These are phyloP conservation scores for Saturnia japonica DNA, from an alignment of 2,888 invertebrate species.

Conservation along the genomic window DNA sequence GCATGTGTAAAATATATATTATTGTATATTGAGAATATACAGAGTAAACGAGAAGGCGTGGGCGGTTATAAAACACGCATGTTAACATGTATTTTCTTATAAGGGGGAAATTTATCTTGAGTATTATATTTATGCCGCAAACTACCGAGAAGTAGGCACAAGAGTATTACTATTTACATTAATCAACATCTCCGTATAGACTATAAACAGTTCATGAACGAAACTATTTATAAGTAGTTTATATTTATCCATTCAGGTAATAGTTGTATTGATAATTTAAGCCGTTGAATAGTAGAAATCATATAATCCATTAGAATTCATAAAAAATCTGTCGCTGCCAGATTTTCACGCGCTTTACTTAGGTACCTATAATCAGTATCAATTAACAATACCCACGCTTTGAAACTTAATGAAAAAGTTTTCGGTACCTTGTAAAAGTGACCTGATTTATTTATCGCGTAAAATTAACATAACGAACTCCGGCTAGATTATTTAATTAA, in stretches of 20 bases:
- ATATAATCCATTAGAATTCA: no score
- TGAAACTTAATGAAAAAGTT: no score
- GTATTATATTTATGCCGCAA: slow-evolving; percentile 27
- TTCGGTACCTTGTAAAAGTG: no score
- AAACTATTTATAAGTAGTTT: slow-evolving; percentile 8
- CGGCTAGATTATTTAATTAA: no score
- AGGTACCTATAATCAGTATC: no score
- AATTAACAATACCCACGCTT: no score
- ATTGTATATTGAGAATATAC: no score
- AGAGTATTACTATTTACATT: slow-evolving; percentile 30
- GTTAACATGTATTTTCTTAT: slow-evolving; percentile 9
- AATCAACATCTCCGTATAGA: slow-evolving; percentile 19
- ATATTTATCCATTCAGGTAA: neutral
- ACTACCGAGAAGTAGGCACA: slow-evolving; percentile 12
- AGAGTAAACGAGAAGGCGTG: neutral
- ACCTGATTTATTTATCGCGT: no score
- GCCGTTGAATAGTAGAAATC: neutral
- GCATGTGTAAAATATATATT: no score
- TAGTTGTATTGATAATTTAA: neutral
- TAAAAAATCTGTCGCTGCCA: no score
- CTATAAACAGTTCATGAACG: neutral
- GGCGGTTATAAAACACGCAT: slow-evolving; percentile 12
- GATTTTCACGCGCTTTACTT: no score
- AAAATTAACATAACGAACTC: no score
- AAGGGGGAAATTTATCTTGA: slow-evolving; percentile 24